Evolutionary conservation across 2,797 vertebrate genomes (phyloP).

Genomic region (Schizopygopsis malacanthus): DNA sequence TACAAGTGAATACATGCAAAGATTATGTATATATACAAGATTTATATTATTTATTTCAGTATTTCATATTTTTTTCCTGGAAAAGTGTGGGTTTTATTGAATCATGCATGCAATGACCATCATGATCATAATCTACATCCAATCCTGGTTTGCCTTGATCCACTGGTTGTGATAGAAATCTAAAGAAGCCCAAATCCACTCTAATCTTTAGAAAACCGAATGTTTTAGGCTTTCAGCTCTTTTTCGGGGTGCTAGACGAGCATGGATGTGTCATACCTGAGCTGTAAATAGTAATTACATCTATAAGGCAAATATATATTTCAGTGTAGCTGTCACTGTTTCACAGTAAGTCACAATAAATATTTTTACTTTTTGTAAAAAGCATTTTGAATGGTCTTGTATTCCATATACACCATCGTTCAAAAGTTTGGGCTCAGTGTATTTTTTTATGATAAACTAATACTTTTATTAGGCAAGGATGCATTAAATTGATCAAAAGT

Average conservation of each 20-base stretch:
- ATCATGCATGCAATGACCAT: neutral
- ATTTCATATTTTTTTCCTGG: neutral
- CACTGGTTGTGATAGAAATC: neutral
- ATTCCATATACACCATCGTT: neutral
- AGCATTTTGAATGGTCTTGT: neutral
- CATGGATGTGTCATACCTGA: neutral
- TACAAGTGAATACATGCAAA: neutral
- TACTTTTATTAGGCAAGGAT: neutral
- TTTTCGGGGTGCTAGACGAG: neutral
- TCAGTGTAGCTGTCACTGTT: neutral
- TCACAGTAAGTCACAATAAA: neutral
- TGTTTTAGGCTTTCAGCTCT: neutral
- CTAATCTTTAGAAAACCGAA: neutral
- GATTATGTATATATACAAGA: neutral
- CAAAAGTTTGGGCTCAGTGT: neutral
- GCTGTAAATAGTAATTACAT: neutral
- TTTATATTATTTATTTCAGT: neutral
- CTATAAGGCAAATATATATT: neutral
- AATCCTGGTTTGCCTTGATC: constrained; percentile 1
- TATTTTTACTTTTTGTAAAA: neutral
- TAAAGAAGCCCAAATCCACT: neutral
- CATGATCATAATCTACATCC: neutral
- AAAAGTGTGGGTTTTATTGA: neutral
- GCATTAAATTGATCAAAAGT: neutral
- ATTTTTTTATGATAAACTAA: neutral